phyloP scores from a whole-genome alignment of 53 echinoderm and acorn worm genomes.

The Hippasteria phrygiana region DNA sequence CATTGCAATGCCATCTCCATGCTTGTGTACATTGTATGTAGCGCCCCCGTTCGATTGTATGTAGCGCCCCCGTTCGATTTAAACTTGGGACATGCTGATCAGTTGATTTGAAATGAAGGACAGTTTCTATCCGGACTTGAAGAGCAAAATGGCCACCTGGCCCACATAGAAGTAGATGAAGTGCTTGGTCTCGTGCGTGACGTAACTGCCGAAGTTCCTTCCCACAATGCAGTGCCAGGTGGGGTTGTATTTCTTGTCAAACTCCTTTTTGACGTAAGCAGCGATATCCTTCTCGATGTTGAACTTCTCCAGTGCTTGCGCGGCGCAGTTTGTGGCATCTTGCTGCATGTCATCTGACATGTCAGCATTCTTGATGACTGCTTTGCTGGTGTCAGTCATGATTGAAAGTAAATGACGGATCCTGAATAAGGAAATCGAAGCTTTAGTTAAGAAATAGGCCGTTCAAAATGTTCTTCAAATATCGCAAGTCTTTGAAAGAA shows the following conservation, averaged over 20 bases:
- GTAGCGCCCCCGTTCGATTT: too few species aligned
- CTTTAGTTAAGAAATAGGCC: too few species aligned
- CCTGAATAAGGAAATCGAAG: too few species aligned
- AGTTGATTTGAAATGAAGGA: too few species aligned
- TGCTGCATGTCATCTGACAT: slow-evolving; percentile 39
- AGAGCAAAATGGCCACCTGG: slow-evolving; percentile 77
- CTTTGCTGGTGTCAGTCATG: neutral
- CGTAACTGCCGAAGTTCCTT: slow-evolving; percentile 91
- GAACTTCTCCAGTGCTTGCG: slow-evolving; percentile 78
- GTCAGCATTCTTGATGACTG: slow-evolving; percentile 34
- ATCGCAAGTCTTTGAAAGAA: too few species aligned
- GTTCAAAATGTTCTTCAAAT: too few species aligned
- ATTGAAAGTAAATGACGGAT: too few species aligned
- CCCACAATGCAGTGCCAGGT: slow-evolving; percentile 97
- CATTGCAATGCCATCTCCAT: too few species aligned
- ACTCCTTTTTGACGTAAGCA: slow-evolving; percentile 89
- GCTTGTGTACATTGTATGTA: too few species aligned
- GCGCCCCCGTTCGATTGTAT: too few species aligned
- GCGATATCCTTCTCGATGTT: slow-evolving; percentile 93
- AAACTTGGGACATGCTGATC: too few species aligned
- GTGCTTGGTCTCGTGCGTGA: slow-evolving; percentile 94
- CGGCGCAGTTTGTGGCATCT: slow-evolving; percentile 82
- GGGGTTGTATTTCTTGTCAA: slow-evolving; percentile 92
- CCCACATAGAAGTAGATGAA: slow-evolving; percentile 92
- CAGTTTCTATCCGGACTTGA: slow-evolving; percentile 79